Conservation (phyloP, 2,888 invertebrate genomes). For the Micoletzkya japonica region DNA sequence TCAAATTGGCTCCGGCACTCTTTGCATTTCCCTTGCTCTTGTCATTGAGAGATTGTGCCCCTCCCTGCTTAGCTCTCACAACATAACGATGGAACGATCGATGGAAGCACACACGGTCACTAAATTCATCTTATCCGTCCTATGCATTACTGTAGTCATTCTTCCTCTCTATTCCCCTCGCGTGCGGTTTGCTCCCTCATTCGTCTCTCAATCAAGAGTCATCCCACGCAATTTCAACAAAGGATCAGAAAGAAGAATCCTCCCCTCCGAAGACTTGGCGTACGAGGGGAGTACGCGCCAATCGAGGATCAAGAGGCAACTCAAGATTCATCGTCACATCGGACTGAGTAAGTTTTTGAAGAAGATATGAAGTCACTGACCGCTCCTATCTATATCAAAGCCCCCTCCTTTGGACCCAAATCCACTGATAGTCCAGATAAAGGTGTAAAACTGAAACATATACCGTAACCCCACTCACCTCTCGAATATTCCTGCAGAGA, state of each 20-base stretch:
- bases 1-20: slow-evolving; percentile 44
- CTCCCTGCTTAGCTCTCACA: slow-evolving; percentile 77
- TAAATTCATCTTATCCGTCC: slow-evolving; percentile 15
- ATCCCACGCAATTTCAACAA: no score
- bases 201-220: no score
- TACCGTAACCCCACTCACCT: slow-evolving; percentile 63
- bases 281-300: no score
- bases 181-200: no score
- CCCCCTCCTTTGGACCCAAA: not conserved
- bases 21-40: slow-evolving; percentile 39
- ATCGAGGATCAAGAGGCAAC: no score
- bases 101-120: slow-evolving; percentile 69
- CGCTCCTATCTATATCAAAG: not conserved
- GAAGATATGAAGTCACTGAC: not conserved
- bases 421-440: not conserved
- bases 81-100: slow-evolving; percentile 86
- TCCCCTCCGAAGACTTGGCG: no score
- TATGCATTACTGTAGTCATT: not conserved
- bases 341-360: no score
- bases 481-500: slow-evolving; percentile 75
- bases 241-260: no score
- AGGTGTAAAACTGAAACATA: no score
- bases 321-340: no score
- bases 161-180: no score
- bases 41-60: slow-evolving; percentile 43